phyloP scores from a whole-genome alignment of 2,113 vertebrate genomes.

The Chaetodon auriga region DNA sequence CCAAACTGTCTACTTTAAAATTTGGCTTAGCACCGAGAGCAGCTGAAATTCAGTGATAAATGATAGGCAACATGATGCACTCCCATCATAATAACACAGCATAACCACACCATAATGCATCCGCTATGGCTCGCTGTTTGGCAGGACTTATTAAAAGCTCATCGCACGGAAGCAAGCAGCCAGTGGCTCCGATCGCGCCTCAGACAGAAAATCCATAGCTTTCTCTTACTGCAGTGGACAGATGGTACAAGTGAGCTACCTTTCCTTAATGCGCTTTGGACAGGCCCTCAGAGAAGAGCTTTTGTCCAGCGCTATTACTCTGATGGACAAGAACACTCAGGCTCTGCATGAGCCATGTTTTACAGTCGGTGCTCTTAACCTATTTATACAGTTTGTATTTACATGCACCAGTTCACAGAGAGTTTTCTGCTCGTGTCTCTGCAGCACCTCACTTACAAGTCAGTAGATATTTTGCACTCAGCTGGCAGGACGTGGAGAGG shows the following conservation, averaged over 20 bases:
- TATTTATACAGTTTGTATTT: conserved; percentile 50
- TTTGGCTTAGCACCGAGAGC: conserved; percentile 40
- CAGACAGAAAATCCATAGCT: conserved; percentile 72
- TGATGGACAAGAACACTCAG: conserved; percentile 54
- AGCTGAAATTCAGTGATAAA: conserved; percentile 64
- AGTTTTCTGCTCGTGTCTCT: conserved; percentile 6
- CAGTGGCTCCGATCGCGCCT: conserved; percentile 44
- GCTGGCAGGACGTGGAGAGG: background rate
- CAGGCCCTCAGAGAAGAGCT: conserved; percentile 63
- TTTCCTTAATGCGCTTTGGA: conserved; percentile 51
- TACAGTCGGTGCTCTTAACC: conserved; percentile 54
- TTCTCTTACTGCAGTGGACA: conserved; percentile 49
- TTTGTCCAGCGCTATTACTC: conserved; percentile 56
- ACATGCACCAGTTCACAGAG: conserved; percentile 62
- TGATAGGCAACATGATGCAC: conserved; percentile 58
- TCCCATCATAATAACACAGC: conserved; percentile 59
- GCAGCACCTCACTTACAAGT: background rate
- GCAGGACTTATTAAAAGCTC: conserved; percentile 71
- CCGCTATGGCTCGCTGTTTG: conserved; percentile 43
- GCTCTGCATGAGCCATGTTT: conserved; percentile 12
- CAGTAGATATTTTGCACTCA: background rate
- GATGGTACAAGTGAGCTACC: conserved; percentile 40
- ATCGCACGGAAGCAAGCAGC: conserved; percentile 56
- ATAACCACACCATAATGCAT: conserved; percentile 68
- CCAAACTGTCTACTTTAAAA: conserved; percentile 56